Base-by-base conservation (phyloP, 2,797 vertebrate species). In the Hydrophis major region DNA sequence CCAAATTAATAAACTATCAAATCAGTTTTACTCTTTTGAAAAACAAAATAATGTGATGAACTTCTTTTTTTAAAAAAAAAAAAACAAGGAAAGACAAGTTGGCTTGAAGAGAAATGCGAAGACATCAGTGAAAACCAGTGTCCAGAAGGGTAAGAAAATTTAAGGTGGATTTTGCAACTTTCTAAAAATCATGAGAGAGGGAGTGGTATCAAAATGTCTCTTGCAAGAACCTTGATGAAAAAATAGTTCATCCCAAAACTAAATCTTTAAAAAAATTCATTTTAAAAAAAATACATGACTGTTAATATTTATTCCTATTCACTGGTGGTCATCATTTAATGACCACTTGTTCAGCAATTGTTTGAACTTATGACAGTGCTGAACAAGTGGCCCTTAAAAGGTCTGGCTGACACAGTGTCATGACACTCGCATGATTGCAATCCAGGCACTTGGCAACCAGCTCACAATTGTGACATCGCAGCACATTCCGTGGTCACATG, bases 101-200 rank as follows among this genome's bases (percentile, higher is more conserved):
- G 99, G 99, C 94, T 98, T 88, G 96, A 98, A 95, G 97, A 96
- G 47, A 91, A 94, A 1, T 98, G 98, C 96, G 97, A 98, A 57
- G 97, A 97, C 87, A 95, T 98, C 93, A 95, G 96, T 90, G 96
- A 97, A 92, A 96, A 97, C 27, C 97, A 98, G 92, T 99, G 99
- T 97, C 99, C 99, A 3, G 61, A 97, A 96, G 98, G 99, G 99
- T 99, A 98, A 99, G 98, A 92, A 93, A 92, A 89, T 56, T 66
- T n/a, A 69, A 86, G 8, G 12, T 74, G 66, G 7, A 32, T 66
- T 90, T 90, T 87, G 55, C 20, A 60, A 74, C 32, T 74, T 90
- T 89, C 22, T 86, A 74, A 89, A 27, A 4, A 6, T 20, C 53
- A 27, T 22, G 2, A 57, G 12, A 37, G 69, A 66, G 12, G 86